Conservation (phyloP, 2,797 vertebrate genomes). For the Amblyraja radiata region DNA sequence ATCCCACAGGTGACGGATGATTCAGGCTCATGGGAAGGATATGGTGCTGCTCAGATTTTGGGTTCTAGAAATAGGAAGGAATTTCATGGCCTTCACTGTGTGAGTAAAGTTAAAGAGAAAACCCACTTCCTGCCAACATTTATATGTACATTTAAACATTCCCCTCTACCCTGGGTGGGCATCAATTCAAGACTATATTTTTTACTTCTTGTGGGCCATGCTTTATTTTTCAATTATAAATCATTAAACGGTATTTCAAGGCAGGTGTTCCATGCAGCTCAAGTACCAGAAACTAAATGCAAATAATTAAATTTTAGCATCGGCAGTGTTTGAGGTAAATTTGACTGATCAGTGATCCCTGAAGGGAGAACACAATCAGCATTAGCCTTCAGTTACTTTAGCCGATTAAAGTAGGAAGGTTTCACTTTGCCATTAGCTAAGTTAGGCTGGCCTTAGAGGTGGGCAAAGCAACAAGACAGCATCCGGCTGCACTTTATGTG, state of each 20-base stretch:
- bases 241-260: constrained; percentile 59
- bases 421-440: constrained; percentile 58
- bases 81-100: not conserved
- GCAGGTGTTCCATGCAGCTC: constrained; percentile 63
- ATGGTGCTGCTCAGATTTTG: not conserved
- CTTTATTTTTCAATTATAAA: constrained; percentile 22
- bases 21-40: not conserved
- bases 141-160: not conserved
- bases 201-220: not conserved
- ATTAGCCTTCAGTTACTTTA: constrained; percentile 65
- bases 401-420: constrained; percentile 65
- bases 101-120: not conserved
- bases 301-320: constrained; percentile 71
- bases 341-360: constrained; percentile 65
- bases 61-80: not conserved
- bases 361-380: constrained; percentile 59
- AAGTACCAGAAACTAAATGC: constrained; percentile 60
- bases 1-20: not conserved
- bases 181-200: not conserved
- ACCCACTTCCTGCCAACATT: not conserved
- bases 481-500: constrained; percentile 58
- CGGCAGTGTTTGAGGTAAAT: constrained; percentile 59
- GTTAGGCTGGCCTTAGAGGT: constrained; percentile 63
- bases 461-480: constrained; percentile 55
- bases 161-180: too few relatives aligned